These are phyloP conservation scores for Agriotes lineatus DNA, from an alignment of 2,888 invertebrate genomes.

Conservation along the genomic window DNA sequence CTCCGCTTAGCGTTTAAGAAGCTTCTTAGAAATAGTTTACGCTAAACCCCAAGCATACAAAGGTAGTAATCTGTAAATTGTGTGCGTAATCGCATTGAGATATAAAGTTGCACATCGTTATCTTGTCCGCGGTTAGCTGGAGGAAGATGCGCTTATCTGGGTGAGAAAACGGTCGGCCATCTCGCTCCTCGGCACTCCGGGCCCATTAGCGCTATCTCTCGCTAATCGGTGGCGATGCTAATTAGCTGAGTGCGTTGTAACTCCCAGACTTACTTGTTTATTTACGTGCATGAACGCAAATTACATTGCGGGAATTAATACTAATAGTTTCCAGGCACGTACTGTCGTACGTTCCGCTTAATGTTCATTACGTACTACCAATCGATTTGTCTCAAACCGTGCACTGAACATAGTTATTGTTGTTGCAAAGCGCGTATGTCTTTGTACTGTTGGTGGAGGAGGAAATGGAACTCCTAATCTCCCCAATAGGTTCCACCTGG, in stretches of 20 bases:
- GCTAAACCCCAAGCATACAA: neutral
- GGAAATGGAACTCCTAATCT: too few species aligned
- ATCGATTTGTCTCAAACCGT: conserved; percentile 25
- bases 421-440: neutral
- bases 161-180: conserved; percentile 18
- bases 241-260: conserved; percentile 37
- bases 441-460: too few species aligned
- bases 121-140: conserved; percentile 23
- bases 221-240: conserved; percentile 34
- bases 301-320: conserved; percentile 32
- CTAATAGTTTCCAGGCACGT: conserved; percentile 34
- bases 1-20: neutral
- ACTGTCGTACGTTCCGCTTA: conserved; percentile 22
- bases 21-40: neutral
- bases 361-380: conserved; percentile 26
- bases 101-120: conserved; percentile 33
- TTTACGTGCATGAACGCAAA: conserved; percentile 36
- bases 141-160: conserved; percentile 19
- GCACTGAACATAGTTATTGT: conserved; percentile 15
- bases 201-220: conserved; percentile 13
- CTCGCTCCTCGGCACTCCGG: conserved; percentile 1
- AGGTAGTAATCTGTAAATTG: conserved; percentile 19
- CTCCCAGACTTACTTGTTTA: conserved; percentile 29
- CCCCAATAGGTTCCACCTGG: too few species aligned
- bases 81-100: conserved; percentile 26